phyloP scores from a whole-genome alignment of 2,888 invertebrate genomes.

The Branchipolynoe longqiensis region DNA sequence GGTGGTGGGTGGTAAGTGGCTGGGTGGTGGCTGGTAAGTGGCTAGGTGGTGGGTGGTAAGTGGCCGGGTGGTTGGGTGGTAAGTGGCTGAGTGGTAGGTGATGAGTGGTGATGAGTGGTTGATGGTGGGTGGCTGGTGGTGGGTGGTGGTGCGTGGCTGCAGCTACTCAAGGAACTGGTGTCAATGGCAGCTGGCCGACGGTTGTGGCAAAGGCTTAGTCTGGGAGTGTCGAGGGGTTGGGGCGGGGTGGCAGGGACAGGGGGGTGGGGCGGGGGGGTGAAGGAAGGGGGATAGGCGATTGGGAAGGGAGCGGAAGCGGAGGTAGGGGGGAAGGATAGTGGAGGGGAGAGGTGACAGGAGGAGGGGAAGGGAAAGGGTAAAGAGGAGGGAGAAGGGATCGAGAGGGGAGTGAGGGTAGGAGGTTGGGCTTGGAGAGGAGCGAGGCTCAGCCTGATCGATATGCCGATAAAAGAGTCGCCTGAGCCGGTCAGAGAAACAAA shows the following conservation, averaged over 20 bases:
- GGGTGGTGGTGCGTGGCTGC: not conserved
- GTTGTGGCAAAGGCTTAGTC: no score
- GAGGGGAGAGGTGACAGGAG: not conserved
- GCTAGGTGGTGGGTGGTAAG: not conserved
- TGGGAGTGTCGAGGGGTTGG: not conserved
- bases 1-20: not conserved
- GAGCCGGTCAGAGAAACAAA: conserved; percentile 29
- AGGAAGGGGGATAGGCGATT: not conserved
- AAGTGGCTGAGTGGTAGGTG: not conserved
- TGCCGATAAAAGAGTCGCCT: conserved; percentile 24
- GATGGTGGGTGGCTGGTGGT: not conserved
- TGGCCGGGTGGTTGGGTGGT: not conserved
- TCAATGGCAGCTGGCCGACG: no score
- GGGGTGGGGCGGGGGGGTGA: not conserved
- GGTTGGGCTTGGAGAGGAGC: not conserved
- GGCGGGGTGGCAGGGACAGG: not conserved
- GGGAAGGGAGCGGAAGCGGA: not conserved
- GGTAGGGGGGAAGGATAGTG: not conserved
- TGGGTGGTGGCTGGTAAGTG: not conserved
- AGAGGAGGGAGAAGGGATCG: not conserved
- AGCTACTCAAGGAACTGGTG: no score
- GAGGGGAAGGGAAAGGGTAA: not conserved
- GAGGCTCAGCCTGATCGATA: conserved; percentile 6
- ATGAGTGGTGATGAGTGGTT: not conserved
- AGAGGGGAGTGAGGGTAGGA: not conserved